Base-by-base conservation (phyloP, 2,888 invertebrate genomes). In the Epiperipatus broadwayi region DNA sequence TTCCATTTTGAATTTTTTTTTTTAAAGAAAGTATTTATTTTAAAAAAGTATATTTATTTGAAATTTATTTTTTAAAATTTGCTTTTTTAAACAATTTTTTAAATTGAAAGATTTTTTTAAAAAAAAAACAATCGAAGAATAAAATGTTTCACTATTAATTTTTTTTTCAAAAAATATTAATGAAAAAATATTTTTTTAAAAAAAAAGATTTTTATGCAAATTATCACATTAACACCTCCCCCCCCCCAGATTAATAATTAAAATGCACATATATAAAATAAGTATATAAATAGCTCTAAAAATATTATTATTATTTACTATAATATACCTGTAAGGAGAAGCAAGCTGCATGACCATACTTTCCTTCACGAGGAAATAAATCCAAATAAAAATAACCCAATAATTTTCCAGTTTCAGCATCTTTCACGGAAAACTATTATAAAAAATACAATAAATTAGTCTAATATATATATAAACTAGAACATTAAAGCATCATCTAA, bases 361-460 rank as follows among this genome's bases (percentile, higher is more conserved):
- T 66, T 21, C 65, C 65, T 38, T 61, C 60, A 14, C 65, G 49
- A 1, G 65, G 65, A 48, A 54, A 58, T 14, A 66, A 49, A 44
- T 66, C 65, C 35, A 66, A 50, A 47, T 58, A 65, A 48, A 66
- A 65, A 47, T 63, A 64, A 1, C 65, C 65, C 30, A 65, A 39
- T 20, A 61, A 45, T 7, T 56, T 49, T 7, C 45, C 46, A 5
- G 51, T 49, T 3, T 46, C 46, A 3, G 48, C 47, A 45, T 65
- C 64, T 30, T 49, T 52, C n/a, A 64, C 65, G 48, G 55, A 55
- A 48, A 56, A 62, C 62, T 58, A 45, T 29, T 35, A 41, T 30
- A 35, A 35, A 36, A 29, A 14, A 8, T n/a, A 38, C 18, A 43
- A 40, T 28, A n/a, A 14, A 15, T 29, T 18, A 34, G 10, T 8